Evolutionary conservation across 1,140 invertebrate species (phyloP), one percentile per base, ranked within the genome.

Genomic region (Gerris buenoi): DNA sequence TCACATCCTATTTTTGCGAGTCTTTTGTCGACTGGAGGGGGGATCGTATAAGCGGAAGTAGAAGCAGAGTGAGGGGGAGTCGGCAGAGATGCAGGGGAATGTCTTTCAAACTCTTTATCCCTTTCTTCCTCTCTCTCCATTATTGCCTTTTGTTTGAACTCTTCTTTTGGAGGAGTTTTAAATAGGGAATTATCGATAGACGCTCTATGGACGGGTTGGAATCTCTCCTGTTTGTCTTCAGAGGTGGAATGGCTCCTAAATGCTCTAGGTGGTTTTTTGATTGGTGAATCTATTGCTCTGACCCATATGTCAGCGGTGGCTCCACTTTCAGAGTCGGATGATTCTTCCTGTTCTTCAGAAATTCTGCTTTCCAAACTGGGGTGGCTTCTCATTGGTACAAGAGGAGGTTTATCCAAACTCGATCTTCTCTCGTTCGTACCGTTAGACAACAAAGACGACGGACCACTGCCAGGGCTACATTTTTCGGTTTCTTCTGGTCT

Each of bases 221-320:
- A 23, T 57, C 58, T 68, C 13, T 68, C 61, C 23, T 60, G 57
- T 63, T 26, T 65, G 13, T 70, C 64, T 25, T 61, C 64, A 13
- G 63, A 33, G 1, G 64, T 65, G 3, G 67, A 68, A 28, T 65
- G 61, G 22, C 63, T 69, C 33, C 65, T 57, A 13, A 67, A 27
- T 5, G 62, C 62, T 2, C 60, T 15, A 18, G 61, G 25, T 18
- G 65, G 65, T 64, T 69, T 71, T 33, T 72, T 72, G 13, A 74
- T 66, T 1, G 73, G 73, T 0, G 73, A 74, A 23, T 74, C 73
- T 25, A 74, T 74, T 1, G 73, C 68, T 27, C 73, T 60, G 2
- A 74, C 72, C 73, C 73, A 74, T 27, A 74, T 74, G 33, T 74
- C 73, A 5, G 73, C 73, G 2, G 73, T 72, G 25, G 71, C 73